Evolutionary conservation across 2,888 invertebrate genomes (phyloP).

Genomic region (Drosophila kambysellisi): DNA sequence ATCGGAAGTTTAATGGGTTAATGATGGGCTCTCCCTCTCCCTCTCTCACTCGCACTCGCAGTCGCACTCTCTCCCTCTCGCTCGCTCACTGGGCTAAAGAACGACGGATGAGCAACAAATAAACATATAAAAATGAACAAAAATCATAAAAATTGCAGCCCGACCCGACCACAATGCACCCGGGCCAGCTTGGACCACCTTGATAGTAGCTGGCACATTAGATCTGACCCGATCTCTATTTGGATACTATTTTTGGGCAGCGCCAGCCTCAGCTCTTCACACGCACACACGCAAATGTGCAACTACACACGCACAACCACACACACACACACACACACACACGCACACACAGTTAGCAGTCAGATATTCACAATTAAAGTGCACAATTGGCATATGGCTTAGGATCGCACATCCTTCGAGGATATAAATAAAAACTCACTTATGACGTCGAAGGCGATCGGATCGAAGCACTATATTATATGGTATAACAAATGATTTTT

Average conservation of each 20-base stretch:
- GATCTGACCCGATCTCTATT: constrained; percentile 36
- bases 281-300: background rate
- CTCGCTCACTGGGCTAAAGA: constrained; percentile 11
- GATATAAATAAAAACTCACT: background rate
- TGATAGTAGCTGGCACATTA: constrained; percentile 48
- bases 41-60: constrained; percentile 3
- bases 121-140: constrained; percentile 76
- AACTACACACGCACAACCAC: background rate
- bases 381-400: background rate
- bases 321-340: background rate
- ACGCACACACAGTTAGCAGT: background rate
- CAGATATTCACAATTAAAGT: background rate
- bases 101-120: constrained; percentile 62
- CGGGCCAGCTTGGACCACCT: constrained; percentile 75
- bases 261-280: background rate
- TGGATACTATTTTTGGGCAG: constrained; percentile 43
- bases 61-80: constrained; percentile 9
- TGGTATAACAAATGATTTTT: background rate
- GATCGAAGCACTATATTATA: background rate
- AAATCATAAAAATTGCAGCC: constrained; percentile 81
- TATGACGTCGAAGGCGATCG: no score
- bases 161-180: constrained; percentile 72
- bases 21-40: constrained; percentile 64
- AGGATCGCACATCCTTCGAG: background rate
- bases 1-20: constrained; percentile 81